A percentile compares a stretch with the other conserved stretches of the same genome.
These are phyloP conservation scores for Acropora tenuis DNA, from an alignment of 64 coral and sea anemone species.

Conservation along the genomic window DNA sequence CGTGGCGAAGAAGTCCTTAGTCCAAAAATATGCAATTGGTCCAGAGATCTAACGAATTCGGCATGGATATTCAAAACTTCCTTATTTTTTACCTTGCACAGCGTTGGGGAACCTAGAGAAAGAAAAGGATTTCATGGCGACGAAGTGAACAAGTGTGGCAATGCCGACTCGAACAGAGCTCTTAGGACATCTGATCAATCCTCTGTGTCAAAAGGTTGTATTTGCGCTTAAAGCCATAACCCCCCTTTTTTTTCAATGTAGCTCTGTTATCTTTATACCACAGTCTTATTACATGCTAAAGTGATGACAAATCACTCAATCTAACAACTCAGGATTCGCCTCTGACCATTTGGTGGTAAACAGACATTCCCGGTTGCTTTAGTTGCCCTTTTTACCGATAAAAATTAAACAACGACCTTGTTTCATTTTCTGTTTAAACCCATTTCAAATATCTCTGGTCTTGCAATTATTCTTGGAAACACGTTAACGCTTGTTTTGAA, in stretches of 20 bases:
- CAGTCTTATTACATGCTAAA: too few species aligned
- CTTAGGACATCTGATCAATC: conserved; percentile 12
- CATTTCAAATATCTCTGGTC: background rate
- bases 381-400: too few species aligned
- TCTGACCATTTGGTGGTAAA: too few species aligned
- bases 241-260: background rate
- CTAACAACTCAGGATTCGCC: too few species aligned
- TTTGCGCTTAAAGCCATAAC: background rate
- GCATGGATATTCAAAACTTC: background rate
- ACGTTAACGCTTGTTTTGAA: background rate
- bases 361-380: too few species aligned
- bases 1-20: too few species aligned
- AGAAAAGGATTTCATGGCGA: conserved; percentile 5
- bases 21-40: too few species aligned
- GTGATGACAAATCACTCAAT: too few species aligned
- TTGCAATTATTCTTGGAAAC: background rate
- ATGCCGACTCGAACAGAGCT: conserved; percentile 55
- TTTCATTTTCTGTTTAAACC: too few species aligned
- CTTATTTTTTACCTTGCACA: background rate
- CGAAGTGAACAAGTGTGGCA: conserved; percentile 9
- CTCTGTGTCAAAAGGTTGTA: conserved; percentile 28
- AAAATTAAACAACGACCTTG: too few species aligned
- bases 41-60: too few species aligned
- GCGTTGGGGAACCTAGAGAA: conserved; percentile 29
- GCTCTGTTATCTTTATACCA: background rate